Evolutionary conservation across 1,140 invertebrate genomes (phyloP).

Genomic region (Venturia canescens): DNA sequence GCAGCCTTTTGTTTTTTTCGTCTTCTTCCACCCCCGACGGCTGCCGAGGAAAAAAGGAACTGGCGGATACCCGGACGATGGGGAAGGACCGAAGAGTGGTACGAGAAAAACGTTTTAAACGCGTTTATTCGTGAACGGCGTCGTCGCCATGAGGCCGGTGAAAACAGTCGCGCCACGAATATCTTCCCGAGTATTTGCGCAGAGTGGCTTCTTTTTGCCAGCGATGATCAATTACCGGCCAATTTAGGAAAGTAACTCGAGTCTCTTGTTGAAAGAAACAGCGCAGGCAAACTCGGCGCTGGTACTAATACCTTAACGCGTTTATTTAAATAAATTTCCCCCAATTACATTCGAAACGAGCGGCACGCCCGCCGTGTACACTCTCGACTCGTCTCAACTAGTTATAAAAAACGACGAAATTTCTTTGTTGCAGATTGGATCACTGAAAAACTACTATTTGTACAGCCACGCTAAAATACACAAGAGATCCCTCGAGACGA

Average conservation of each 20-base stretch:
- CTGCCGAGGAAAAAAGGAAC: not conserved
- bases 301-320: not conserved
- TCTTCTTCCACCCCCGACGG: not conserved
- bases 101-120: constrained; percentile 10
- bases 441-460: constrained; percentile 88
- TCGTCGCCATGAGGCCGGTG: not conserved
- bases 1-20: not conserved
- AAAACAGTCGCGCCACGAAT: not conserved
- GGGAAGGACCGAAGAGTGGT: too few species aligned
- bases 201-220: not conserved
- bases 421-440: constrained; percentile 85
- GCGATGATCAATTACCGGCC: constrained; percentile 6
- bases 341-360: not conserved
- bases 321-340: not conserved
- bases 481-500: constrained; percentile 87
- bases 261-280: not conserved
- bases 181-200: not conserved
- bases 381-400: too few species aligned
- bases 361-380: not conserved
- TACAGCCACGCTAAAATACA: constrained; percentile 87
- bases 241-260: not conserved
- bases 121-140: constrained; percentile 9
- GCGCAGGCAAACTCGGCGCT: not conserved
- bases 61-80: not conserved
- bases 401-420: not conserved